Percentiles rank a stretch among this genome's conserved stretches.
These are phyloP conservation scores for Pollimyrus isidori DNA, from an alignment of 2,113 vertebrate genomes.

Conservation along the genomic window DNA sequence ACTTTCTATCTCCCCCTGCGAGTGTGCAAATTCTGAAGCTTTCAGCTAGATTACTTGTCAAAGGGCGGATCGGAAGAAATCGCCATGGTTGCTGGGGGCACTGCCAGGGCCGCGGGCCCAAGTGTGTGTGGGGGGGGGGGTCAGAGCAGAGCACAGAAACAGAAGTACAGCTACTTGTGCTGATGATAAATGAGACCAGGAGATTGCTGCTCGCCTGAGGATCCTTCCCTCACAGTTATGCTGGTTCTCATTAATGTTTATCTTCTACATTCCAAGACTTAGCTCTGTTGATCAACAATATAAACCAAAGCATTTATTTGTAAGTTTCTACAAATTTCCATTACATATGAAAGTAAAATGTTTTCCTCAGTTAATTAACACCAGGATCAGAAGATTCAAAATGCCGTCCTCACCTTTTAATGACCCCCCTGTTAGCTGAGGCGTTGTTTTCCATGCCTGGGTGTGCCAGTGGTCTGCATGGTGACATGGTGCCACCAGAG, in stretches of 20 bases:
- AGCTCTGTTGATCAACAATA: background rate
- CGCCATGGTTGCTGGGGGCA: constrained; percentile 78
- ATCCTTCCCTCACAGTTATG: background rate
- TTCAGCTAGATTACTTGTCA: constrained; percentile 98
- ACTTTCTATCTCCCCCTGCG: background rate
- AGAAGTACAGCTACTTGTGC: background rate
- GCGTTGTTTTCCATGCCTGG: background rate
- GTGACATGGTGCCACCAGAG: background rate
- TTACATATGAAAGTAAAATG: background rate
- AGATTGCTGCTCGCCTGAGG: background rate
- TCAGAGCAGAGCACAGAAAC: constrained; percentile 54
- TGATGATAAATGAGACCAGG: background rate
- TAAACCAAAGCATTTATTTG: background rate
- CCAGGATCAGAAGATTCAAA: background rate
- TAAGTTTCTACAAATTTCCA: background rate
- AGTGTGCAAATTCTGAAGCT: constrained; percentile 92
- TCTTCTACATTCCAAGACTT: background rate
- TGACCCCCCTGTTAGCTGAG: background rate
- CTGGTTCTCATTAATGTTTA: no score
- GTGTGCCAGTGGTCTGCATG: background rate
- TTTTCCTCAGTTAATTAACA: background rate
- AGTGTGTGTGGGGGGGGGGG: constrained; percentile 60
- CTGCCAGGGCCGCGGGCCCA: constrained; percentile 62
- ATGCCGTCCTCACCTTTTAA: background rate
- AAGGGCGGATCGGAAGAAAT: constrained; percentile 95